A percentile compares a stretch with the other conserved stretches of the same genome.
Conservation (phyloP, 1,140 invertebrate species). For the Drosophila parvula region DNA sequence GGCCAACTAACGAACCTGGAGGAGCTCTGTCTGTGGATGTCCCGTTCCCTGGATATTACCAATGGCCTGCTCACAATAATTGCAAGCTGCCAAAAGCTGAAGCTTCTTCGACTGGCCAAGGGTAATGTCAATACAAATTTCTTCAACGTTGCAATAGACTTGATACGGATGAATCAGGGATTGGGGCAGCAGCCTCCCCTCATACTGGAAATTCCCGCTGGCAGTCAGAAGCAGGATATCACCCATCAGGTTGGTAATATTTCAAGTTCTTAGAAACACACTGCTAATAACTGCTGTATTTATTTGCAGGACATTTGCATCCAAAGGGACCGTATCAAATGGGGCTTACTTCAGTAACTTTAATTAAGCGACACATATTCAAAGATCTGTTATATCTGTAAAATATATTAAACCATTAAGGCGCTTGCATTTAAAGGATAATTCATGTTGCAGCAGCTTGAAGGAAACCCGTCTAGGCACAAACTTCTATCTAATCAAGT, state of each 20-base stretch:
- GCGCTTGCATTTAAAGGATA: neutral
- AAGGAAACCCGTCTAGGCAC: neutral
- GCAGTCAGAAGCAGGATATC: neutral
- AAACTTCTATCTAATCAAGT: constrained; percentile 31
- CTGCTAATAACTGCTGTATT: neutral
- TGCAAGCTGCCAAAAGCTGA: constrained; percentile 41
- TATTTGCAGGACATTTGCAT: constrained; percentile 4
- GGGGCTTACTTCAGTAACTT: constrained; percentile 1
- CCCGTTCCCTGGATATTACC: constrained; percentile 44
- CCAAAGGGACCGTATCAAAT: constrained; percentile 1
- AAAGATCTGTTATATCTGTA: neutral
- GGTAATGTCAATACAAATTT: constrained; percentile 32
- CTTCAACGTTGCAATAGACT: constrained; percentile 32
- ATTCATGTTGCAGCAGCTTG: neutral
- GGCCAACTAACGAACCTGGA: constrained; percentile 29
- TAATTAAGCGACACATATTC: neutral
- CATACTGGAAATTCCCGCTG: constrained; percentile 41
- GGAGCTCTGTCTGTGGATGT: constrained; percentile 60
- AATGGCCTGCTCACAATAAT: constrained; percentile 43
- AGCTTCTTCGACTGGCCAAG: constrained; percentile 34
- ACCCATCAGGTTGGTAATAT: constrained; percentile 1
- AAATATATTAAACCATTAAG: neutral
- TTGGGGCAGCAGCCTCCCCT: constrained; percentile 4
- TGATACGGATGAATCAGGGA: neutral
- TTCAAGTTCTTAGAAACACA: too few relatives aligned